Evolutionary conservation across 2,888 invertebrate genomes (phyloP).

Genomic region (Platycheirus albimanus): DNA sequence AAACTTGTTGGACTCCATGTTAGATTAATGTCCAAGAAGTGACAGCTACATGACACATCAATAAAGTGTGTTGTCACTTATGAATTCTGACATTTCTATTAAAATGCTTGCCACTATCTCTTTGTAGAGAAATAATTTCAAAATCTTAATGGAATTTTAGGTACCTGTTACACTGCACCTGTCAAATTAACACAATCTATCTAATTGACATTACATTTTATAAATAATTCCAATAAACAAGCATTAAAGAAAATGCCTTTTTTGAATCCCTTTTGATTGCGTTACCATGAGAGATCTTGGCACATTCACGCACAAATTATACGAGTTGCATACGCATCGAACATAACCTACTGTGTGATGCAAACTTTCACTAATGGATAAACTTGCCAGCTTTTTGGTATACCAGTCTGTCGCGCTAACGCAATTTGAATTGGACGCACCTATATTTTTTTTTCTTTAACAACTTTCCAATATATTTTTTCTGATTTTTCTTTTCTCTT

Average conservation of each 20-base stretch:
- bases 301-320: slow-evolving; percentile 48
- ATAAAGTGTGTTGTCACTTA: not conserved
- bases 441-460: slow-evolving; percentile 55
- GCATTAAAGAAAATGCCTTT: slow-evolving; percentile 44
- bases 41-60: not conserved
- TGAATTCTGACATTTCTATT: not conserved
- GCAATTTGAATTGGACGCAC: slow-evolving; percentile 70
- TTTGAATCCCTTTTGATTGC: slow-evolving; percentile 55
- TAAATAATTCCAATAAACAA: slow-evolving; percentile 27
- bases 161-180: slow-evolving; percentile 14
- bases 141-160: not conserved
- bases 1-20: not conserved
- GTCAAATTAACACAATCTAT: slow-evolving; percentile 44
- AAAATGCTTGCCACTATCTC: too few relatives aligned
- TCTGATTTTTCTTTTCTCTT: slow-evolving; percentile 19
- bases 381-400: slow-evolving; percentile 35
- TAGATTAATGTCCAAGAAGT: not conserved
- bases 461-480: slow-evolving; percentile 67
- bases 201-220: slow-evolving; percentile 43
- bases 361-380: slow-evolving; percentile 65
- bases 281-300: slow-evolving; percentile 21
- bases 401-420: slow-evolving; percentile 45
- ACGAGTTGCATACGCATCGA: slow-evolving; percentile 26
- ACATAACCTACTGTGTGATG: slow-evolving; percentile 16
- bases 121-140: too few relatives aligned